Percentiles rank a stretch among this genome's conserved stretches.
These are phyloP conservation scores for Nannoperca australis DNA, from an alignment of 2,797 vertebrate species.

Conservation along the genomic window DNA sequence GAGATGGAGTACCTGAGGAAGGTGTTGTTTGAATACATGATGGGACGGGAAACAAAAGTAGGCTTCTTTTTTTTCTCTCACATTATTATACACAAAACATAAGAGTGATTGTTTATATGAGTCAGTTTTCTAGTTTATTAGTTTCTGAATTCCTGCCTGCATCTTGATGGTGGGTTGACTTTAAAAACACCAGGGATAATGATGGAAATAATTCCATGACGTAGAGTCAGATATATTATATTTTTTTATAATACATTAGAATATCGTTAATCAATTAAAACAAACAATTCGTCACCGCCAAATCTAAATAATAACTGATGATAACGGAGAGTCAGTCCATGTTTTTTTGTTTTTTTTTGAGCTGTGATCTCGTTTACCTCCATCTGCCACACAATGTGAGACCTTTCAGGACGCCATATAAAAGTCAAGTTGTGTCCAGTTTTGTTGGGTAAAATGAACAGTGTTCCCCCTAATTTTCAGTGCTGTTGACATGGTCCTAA, in stretches of 20 bases:
- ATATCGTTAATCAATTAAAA: neutral
- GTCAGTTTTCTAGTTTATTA: neutral
- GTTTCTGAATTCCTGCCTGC: neutral
- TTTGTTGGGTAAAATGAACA: slow-evolving; percentile 59
- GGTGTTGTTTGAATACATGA: slow-evolving; percentile 99
- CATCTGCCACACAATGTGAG: slow-evolving; percentile 14
- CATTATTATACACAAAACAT: neutral
- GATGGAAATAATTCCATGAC: neutral
- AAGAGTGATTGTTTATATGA: neutral
- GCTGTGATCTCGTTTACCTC: neutral
- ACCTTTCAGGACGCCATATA: slow-evolving; percentile 41
- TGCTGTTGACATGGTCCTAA: slow-evolving; percentile 72
- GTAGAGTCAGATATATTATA: neutral
- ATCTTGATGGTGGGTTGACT: slow-evolving; percentile 5
- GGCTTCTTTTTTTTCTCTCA: slow-evolving; percentile 11
- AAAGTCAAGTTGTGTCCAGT: slow-evolving; percentile 64
- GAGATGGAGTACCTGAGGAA: slow-evolving; percentile 98
- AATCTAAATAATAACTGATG: neutral
- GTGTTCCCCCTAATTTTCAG: slow-evolving; percentile 72
- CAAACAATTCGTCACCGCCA: neutral
- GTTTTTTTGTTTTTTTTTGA: neutral
- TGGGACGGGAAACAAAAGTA: slow-evolving; percentile 99
- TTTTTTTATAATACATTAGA: neutral
- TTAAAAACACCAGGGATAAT: neutral
- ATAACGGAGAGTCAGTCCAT: neutral